Evolutionary conservation across 2,113 vertebrate species (phyloP), one percentile per base, ranked within the genome.

Genomic region (Thunnus maccoyii): DNA sequence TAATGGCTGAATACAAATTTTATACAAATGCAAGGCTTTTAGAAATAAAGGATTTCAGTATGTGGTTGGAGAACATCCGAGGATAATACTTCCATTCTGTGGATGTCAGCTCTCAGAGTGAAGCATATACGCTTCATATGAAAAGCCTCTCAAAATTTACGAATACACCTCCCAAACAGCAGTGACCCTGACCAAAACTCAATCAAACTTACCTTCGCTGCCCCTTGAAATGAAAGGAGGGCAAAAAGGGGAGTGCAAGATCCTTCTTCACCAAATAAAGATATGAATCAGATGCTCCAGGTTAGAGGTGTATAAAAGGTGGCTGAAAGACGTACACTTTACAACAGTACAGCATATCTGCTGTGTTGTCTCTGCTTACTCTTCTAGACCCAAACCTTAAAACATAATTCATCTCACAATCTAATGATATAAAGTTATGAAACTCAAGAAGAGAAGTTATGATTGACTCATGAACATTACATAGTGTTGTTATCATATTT

Each of bases 61-160:
- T 63, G 2, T 56, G 22, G 51, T 52, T 20, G 1, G 62, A 52
- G 25, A 17, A 54, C 63, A 25, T 56, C 25, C 54, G 14, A 72
- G 58, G 25, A 58, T 46, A 58, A 17, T 30, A 30, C 57, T 16
- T 55, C 6, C 5, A 25, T 52, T 58, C 44, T 13, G 3, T 18
- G 7, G 74, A 32, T 18, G 3, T n/a, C 12, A 41, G 12, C 66
- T 65, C 30, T 44, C 30, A 82, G 18, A 27, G 30, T 51, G 52
- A 27, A 36, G 16, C 22, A 56, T 48, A 15, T 57, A n/a, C 51
- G 52, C 52, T 67, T 16, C 18, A 7, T 4, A 5, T 66, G 22
- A 36, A 11, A 76, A 70, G 46, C 13, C 46, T 22, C 18, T 58
- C 8, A 2, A 69, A 84, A 18, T 70, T 13, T 62, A 9, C 25